Percentiles rank a stretch among this genome's conserved stretches.
Evolutionary conservation across 2,113 vertebrate genomes (phyloP).

Genomic region (Proterorhinus semilunaris): DNA sequence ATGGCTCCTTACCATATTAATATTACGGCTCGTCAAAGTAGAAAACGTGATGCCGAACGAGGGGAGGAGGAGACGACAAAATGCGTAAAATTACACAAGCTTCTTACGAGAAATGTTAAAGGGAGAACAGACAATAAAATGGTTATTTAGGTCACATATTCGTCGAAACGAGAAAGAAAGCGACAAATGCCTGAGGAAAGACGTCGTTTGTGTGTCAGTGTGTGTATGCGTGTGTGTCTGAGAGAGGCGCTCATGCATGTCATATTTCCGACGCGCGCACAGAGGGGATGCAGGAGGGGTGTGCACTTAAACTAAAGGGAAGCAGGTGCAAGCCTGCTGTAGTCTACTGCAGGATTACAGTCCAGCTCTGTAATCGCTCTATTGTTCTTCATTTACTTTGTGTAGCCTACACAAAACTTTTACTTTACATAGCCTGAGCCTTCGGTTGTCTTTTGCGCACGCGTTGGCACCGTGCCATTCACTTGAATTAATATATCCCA

Average conservation of each 20-base stretch:
- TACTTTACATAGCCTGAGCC: not conserved
- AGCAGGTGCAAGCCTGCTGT: constrained; percentile 68
- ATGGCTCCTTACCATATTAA: constrained; percentile 72
- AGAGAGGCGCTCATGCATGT: not conserved
- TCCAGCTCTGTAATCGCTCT: not conserved
- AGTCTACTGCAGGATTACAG: not conserved
- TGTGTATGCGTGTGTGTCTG: constrained; percentile 23
- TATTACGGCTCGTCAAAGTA: constrained; percentile 70
- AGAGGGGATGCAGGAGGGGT: constrained; percentile 47
- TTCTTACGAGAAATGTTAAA: constrained; percentile 60
- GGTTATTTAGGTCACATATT: constrained; percentile 75
- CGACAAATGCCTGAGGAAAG: constrained; percentile 74
- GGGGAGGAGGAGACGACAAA: constrained; percentile 36
- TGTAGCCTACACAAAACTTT: constrained; percentile 9
- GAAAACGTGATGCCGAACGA: constrained; percentile 26
- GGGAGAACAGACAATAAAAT: constrained; percentile 67
- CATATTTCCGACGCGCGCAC: not conserved
- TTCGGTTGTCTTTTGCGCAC: not conserved
- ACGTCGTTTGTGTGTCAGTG: constrained; percentile 52
- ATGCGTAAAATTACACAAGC: constrained; percentile 57
- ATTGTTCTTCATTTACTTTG: not conserved
- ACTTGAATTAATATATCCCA: constrained; percentile 66
- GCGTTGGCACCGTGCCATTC: constrained; percentile 63
- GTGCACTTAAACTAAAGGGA: constrained; percentile 48
- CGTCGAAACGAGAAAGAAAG: constrained; percentile 61